phyloP scores from a whole-genome alignment of 2,888 invertebrate genomes.

The Himalopsyche anomala region DNA sequence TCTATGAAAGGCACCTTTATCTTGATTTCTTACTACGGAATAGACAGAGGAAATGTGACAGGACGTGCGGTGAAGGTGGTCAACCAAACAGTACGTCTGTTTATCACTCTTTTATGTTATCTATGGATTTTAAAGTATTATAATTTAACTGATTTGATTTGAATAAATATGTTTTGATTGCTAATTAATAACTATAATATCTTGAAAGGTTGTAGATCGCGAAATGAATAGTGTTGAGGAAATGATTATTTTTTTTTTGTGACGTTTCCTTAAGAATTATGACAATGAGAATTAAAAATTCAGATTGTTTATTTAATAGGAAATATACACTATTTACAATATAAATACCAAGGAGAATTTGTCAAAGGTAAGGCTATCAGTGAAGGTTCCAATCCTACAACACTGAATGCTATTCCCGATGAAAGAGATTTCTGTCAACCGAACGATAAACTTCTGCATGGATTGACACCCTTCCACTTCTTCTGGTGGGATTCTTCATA shows the following conservation, averaged over 20 bases:
- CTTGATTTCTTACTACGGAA: neutral
- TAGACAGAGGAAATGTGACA: constrained; percentile 37
- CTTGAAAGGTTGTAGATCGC: neutral
- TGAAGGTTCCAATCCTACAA: too few relatives aligned
- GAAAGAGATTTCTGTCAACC: too few relatives aligned
- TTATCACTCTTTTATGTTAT: neutral
- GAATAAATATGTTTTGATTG: neutral
- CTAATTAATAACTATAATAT: neutral
- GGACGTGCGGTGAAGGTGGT: constrained; percentile 32
- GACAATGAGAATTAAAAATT: neutral
- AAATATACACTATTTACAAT: neutral
- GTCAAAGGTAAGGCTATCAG: too few relatives aligned
- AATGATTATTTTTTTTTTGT: neutral
- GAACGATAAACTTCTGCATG: too few relatives aligned
- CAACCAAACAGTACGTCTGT: neutral
- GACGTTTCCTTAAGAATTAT: neutral
- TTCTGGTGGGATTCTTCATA: too few relatives aligned
- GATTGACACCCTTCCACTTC: too few relatives aligned
- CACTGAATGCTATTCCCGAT: too few relatives aligned
- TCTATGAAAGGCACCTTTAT: neutral
- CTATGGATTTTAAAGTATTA: neutral
- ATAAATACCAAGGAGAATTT: too few relatives aligned
- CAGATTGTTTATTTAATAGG: neutral
- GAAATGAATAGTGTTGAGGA: neutral
- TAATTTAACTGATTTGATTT: neutral